Evolutionary conservation across 1,140 invertebrate species (phyloP).

Genomic region (Drosophila obscura): DNA sequence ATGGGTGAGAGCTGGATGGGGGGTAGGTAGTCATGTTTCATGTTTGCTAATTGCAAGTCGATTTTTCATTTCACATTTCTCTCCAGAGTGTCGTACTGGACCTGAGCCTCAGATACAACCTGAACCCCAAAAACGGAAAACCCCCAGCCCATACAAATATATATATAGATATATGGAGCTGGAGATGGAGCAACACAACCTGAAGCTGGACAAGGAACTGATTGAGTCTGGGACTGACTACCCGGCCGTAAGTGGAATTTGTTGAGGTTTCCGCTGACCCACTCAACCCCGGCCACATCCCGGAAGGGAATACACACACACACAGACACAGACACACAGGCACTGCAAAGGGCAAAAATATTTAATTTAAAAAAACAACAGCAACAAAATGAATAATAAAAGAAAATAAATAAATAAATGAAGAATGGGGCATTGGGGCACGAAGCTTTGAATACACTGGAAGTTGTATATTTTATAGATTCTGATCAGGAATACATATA

Average conservation of each 20-base stretch:
- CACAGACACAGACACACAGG: not conserved
- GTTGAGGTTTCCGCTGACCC: constrained; percentile 60
- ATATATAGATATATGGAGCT: not conserved
- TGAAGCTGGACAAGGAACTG: constrained; percentile 40
- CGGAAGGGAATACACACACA: constrained; percentile 30
- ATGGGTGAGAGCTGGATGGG: not conserved
- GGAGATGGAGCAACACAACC: not conserved
- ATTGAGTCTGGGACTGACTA: constrained; percentile 54
- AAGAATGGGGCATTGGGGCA: not conserved
- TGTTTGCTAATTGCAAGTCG: constrained; percentile 82
- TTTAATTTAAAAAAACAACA: constrained; percentile 42
- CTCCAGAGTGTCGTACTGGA: constrained; percentile 60
- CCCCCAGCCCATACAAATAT: not conserved
- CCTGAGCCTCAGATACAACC: constrained; percentile 1
- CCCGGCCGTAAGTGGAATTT: constrained; percentile 47
- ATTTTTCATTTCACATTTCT: constrained; percentile 81
- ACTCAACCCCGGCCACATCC: constrained; percentile 31
- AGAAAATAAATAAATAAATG: constrained; percentile 27
- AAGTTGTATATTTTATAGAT: too few relatives aligned
- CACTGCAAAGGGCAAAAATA: constrained; percentile 39
- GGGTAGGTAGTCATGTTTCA: constrained; percentile 60
- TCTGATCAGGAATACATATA: too few relatives aligned
- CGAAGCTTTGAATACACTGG: not conserved
- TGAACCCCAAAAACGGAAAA: not conserved
- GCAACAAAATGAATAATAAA: not conserved